A percentile compares a stretch with the other conserved stretches of the same genome.
Evolutionary conservation across 2,113 vertebrate genomes (phyloP).

Genomic region (Laticauda laticaudata): DNA sequence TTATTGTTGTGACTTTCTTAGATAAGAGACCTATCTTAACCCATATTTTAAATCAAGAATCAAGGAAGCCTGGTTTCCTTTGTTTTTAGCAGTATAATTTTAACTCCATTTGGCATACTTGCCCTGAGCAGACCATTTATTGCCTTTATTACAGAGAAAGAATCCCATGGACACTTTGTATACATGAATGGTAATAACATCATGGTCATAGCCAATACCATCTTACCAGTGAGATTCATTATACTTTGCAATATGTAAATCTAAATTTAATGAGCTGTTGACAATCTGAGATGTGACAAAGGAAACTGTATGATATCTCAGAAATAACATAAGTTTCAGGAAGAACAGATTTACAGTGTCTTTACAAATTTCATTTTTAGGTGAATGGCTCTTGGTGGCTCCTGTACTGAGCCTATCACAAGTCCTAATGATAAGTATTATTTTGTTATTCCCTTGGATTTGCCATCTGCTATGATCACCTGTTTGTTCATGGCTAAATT

Average conservation of each 20-base stretch:
- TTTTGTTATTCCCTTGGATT: constrained; percentile 24
- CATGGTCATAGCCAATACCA: neutral
- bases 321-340: neutral
- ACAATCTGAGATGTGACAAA: neutral
- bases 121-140: neutral
- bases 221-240: neutral
- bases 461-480: constrained; percentile 32
- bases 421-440: constrained; percentile 6
- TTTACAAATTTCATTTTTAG: constrained; percentile 14
- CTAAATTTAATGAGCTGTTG: constrained; percentile 2
- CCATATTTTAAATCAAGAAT: neutral
- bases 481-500: constrained; percentile 16
- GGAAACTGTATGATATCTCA: neutral
- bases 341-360: constrained; percentile 6
- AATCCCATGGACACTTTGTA: neutral
- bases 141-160: neutral
- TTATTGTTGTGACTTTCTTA: neutral
- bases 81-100: neutral
- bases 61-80: neutral
- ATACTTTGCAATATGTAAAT: neutral
- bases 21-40: neutral
- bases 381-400: constrained; percentile 16
- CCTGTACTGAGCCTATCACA: constrained; percentile 1
- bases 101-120: neutral
- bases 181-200: neutral